Evolutionary conservation across 2,888 invertebrate genomes (phyloP).

Genomic region (Cataglyphis rosenhaueri): DNA sequence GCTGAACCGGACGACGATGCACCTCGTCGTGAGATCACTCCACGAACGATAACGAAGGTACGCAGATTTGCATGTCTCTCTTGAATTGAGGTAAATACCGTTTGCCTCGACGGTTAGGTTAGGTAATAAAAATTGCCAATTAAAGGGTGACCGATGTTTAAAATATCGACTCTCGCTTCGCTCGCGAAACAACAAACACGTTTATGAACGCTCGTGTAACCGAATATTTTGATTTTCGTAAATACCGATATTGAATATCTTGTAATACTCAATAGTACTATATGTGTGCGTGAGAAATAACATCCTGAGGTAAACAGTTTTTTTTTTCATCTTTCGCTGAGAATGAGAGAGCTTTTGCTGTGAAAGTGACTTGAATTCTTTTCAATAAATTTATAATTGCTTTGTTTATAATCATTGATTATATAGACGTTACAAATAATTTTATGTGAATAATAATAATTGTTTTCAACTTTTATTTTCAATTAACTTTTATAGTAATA

Average conservation of each 20-base stretch:
- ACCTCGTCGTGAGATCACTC: slow-evolving; percentile 62
- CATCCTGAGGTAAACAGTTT: neutral
- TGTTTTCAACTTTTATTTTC: neutral
- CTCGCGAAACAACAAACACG: neutral
- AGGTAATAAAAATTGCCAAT: neutral
- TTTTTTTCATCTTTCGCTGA: neutral
- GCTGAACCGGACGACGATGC: slow-evolving; percentile 72
- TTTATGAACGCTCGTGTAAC: no score
- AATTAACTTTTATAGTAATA: neutral
- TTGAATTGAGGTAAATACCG: neutral
- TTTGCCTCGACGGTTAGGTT: no score
- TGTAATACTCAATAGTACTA: neutral
- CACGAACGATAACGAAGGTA: slow-evolving; percentile 75
- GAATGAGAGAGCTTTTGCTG: neutral
- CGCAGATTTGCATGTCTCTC: neutral
- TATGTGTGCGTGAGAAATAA: neutral
- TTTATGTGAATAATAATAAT: neutral
- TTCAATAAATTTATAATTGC: neutral
- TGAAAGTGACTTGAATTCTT: neutral
- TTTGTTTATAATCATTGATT: neutral
- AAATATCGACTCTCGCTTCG: neutral
- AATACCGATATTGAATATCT: neutral
- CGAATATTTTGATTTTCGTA: slow-evolving; percentile 5
- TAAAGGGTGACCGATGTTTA: neutral
- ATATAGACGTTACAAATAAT: neutral